These are phyloP conservation scores for Ancistrus triradiatus DNA, from an alignment of 2,113 vertebrate species.

Conservation along the genomic window DNA sequence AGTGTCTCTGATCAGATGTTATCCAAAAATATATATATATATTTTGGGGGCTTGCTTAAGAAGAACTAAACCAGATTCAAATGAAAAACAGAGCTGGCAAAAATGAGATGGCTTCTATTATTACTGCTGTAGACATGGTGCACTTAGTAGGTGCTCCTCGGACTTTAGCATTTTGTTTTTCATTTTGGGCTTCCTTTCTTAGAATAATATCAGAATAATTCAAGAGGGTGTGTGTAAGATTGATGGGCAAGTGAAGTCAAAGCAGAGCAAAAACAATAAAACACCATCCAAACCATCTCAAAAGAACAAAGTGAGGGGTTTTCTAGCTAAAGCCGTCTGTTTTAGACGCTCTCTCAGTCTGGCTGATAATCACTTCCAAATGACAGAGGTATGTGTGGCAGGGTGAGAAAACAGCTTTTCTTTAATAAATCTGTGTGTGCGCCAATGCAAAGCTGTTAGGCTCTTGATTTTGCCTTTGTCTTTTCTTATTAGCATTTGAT, in stretches of 20 bases:
- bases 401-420: constrained; percentile 8
- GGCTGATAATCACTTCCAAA: constrained; percentile 45
- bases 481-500: background rate
- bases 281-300: constrained; percentile 31
- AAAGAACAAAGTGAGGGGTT: constrained; percentile 25
- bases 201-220: constrained; percentile 24
- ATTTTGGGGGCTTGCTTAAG: constrained; percentile 13
- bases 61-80: constrained; percentile 18
- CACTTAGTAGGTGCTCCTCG: background rate
- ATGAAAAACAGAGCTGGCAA: constrained; percentile 24
- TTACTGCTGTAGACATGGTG: constrained; percentile 14
- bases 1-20: constrained; percentile 9
- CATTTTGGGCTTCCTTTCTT: background rate
- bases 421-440: constrained; percentile 24
- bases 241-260: constrained; percentile 33
- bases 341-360: constrained; percentile 23
- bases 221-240: constrained; percentile 25
- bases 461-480: too few species aligned
- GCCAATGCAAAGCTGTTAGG: constrained; percentile 25
- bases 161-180: constrained; percentile 26
- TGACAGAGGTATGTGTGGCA: constrained; percentile 32
- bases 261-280: constrained; percentile 28
- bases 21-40: background rate
- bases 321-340: constrained; percentile 28
- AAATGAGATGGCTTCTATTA: constrained; percentile 6